A percentile compares a stretch with the other conserved stretches of the same genome.
Evolutionary conservation across 2,888 invertebrate genomes (phyloP).

Genomic region (Parnassius mnemosyne): DNA sequence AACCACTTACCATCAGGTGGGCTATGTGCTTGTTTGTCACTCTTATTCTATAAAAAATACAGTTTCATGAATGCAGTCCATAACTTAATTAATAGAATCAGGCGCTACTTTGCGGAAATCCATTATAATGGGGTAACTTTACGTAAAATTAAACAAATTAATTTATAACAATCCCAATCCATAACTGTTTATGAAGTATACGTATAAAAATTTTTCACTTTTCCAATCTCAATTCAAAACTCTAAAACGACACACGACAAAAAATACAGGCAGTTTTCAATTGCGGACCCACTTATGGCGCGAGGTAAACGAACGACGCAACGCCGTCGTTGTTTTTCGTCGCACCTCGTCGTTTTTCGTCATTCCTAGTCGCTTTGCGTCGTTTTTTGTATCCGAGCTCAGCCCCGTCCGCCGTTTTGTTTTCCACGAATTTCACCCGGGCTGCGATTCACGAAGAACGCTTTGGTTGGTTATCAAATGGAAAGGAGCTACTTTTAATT

Average conservation of each 20-base stretch:
- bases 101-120: no score
- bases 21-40: no score
- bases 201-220: background rate
- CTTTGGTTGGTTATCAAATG: conserved; percentile 28
- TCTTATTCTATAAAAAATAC: no score
- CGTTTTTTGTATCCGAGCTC: conserved; percentile 20
- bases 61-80: background rate
- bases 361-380: conserved; percentile 16
- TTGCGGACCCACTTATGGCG: conserved; percentile 22
- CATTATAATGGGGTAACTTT: no score
- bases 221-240: conserved; percentile 7
- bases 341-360: conserved; percentile 22
- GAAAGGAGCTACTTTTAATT: conserved; percentile 31
- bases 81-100: no score
- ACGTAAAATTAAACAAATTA: no score
- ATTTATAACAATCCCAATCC: no score
- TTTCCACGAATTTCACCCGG: conserved; percentile 44
- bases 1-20: no score
- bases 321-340: conserved; percentile 21
- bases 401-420: conserved; percentile 34
- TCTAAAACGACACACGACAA: conserved; percentile 6
- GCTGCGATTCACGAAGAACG: conserved; percentile 38
- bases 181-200: background rate
- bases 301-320: conserved; percentile 23
- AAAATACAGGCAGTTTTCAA: conserved; percentile 21